Evolutionary conservation across 2,888 invertebrate species (phyloP), one percentile per base, ranked within the genome.

Genomic region (Temnothorax ravouxi): DNA sequence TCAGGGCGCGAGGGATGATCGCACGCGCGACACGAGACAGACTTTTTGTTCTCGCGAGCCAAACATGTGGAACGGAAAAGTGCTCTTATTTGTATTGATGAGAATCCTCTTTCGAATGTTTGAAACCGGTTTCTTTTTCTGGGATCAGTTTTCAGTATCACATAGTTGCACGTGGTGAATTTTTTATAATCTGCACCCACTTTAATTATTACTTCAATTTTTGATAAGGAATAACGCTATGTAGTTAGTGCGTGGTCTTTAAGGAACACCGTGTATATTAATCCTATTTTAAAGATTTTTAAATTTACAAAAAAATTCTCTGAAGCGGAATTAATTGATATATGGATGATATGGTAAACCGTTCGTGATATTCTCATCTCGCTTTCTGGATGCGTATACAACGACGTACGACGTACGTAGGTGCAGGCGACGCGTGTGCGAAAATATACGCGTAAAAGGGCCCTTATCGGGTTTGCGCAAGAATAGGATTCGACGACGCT

Each of bases 381-480:
- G 29, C n/a, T 52, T 34, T 29, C 29, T 21, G 6, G 52, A 52
- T 64, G 50, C 59, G 41, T 66, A 44, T 61, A 21, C 25, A 25
- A 25, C 25, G 25, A 25, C 25, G 25, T 25, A 41, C 41, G 41
- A 47, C n/a, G 9, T 15, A 69, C 11, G 64, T 62, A 41, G 76
- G 71, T 59, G 81, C 67, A 87, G 81, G 87, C 83, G 88, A 81
- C 86, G 86, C 91, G 91, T 91, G 92, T 91, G 91, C 88, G 88
- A 90, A 91, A 89, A 92, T 91, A 92, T 91, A 91, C 91, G 92
- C 91, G 91, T 89, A 91, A 93, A 91, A 92, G 93, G 92, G 89
- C 91, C 89, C 94, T 95, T 95, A 95, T 95, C 95, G 92, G 93
- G 94, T 94, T 94, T 94, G 94, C 94, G 93, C 95, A 95, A 95